Conservation (phyloP, 2,888 invertebrate genomes). For the Pristionchus exspectatus region DNA sequence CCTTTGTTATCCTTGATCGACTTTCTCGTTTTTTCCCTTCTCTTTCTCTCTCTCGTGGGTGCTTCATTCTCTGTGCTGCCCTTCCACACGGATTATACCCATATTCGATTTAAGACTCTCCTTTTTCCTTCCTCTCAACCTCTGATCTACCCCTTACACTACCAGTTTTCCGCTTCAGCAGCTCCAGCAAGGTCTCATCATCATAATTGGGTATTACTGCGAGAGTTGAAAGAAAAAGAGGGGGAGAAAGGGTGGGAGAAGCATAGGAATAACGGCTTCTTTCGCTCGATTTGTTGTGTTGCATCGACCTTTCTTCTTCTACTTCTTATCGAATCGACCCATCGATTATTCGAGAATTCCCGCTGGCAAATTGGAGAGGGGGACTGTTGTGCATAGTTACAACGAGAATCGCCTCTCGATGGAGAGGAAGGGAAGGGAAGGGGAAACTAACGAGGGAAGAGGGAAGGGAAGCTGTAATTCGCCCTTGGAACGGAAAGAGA, state of each 20-base stretch:
- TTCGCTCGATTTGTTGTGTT: conserved; percentile 3
- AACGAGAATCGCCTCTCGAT: neutral
- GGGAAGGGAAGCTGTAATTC: neutral
- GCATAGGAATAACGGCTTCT: conserved; percentile 4
- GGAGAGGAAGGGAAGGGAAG: neutral
- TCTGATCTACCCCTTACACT: conserved; percentile 33
- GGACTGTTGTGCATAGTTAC: conserved; percentile 22
- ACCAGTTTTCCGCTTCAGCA: conserved; percentile 1
- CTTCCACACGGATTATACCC: conserved; percentile 25
- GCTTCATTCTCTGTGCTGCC: conserved; percentile 15
- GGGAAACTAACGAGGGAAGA: neutral
- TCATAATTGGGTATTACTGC: conserved; percentile 34
- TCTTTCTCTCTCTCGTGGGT: neutral
- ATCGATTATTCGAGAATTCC: conserved; percentile 40
- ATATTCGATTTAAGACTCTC: conserved; percentile 46
- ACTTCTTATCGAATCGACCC: neutral
- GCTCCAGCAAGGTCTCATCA: neutral
- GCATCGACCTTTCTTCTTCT: neutral
- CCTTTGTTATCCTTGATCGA: conserved; percentile 38
- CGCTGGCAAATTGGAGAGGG: neutral
- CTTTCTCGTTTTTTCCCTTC: neutral
- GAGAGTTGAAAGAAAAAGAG: neutral
- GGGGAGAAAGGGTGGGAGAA: neutral
- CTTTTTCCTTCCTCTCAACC: neutral
- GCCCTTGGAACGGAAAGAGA: conserved; percentile 40